Base-by-base conservation (phyloP, 2,113 vertebrate genomes). In the Trinectes maculatus region DNA sequence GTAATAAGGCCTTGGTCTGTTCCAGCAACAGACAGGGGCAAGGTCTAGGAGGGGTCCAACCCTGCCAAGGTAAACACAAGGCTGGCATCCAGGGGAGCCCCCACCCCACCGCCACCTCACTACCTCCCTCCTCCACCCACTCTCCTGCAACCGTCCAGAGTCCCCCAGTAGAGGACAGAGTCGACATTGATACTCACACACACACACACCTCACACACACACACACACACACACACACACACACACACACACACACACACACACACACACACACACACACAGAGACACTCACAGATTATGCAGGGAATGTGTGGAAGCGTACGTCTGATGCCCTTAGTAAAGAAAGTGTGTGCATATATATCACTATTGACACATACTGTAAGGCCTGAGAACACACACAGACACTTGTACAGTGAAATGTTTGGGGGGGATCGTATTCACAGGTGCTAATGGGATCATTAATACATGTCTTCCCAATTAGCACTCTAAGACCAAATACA, bases 31-130 rank as follows among this genome's bases (percentile, higher is more conserved):
- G 83, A 77, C 76, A 70, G 77, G 77, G 78, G 87, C 54, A 64
- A 86, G 76, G 79, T 65, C 66, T 64, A 11, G 25, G 37, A 19
- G 61, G 54, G 53, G 39, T 33, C 61, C 40, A 6, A 71, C 58
- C 75, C 75, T 73, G 91, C 92, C 92, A 92, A 93, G 84, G 82
- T 91, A 92, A 93, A 93, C 85, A 93, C 46, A 55, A 44, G 56
- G 47, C 51, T 59, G 66, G 83, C 66, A 76, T 87, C 87, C 85
- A 87, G 69, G 56, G 62, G 56, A 79, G 74, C 48, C 60, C 63
- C 44, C 18, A n/a, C 37, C 42, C 29, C n/a, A 12, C 24, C 55
- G 4, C 25, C n/a, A 8, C 13, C 11, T 57, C 54, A 37, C 11
- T 11, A 11, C 13, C 15, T 5, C 61, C 54, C 39, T 8, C 74